A percentile compares a stretch with the other conserved stretches of the same genome.
phyloP scores from a whole-genome alignment of 2,797 vertebrate genomes.

The Gallirallus australis region DNA sequence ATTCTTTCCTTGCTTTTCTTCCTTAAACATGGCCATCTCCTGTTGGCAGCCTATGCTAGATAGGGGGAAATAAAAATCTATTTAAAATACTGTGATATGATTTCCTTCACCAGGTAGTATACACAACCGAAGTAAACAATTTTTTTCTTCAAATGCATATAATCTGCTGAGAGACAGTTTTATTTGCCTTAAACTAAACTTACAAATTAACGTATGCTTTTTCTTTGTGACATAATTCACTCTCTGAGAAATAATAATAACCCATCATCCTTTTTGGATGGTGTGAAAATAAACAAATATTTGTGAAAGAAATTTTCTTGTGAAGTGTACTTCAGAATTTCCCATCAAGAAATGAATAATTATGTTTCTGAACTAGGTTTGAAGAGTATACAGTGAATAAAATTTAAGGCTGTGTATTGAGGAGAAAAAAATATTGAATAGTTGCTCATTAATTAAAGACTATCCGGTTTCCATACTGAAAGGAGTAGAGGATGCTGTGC shows the following conservation, averaged over 20 bases:
- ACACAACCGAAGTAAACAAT: background rate
- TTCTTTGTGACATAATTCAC: background rate
- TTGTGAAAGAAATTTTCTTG: constrained; percentile 30
- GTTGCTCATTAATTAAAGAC: constrained; percentile 39
- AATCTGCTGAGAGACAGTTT: background rate
- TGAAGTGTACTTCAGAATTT: constrained; percentile 39
- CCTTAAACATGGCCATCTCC: background rate
- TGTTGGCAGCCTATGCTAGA: background rate
- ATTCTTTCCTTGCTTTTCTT: background rate
- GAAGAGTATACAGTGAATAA: background rate
- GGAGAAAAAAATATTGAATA: constrained; percentile 31
- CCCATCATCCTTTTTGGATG: background rate
- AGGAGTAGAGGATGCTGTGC: constrained; percentile 1
- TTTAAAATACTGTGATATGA: background rate
- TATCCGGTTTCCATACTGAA: background rate
- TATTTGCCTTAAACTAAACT: background rate
- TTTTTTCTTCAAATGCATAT: background rate
- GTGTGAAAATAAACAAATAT: constrained; percentile 43
- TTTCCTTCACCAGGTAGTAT: background rate
- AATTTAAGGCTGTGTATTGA: background rate
- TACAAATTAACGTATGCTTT: background rate
- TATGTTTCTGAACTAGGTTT: background rate
- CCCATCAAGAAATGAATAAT: background rate
- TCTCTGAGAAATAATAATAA: background rate
- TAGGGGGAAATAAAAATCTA: background rate